Percentiles rank a stretch among this genome's conserved stretches.
These are phyloP conservation scores for Hecatera dysodea DNA, from an alignment of 2,888 invertebrate genomes.

Conservation along the genomic window DNA sequence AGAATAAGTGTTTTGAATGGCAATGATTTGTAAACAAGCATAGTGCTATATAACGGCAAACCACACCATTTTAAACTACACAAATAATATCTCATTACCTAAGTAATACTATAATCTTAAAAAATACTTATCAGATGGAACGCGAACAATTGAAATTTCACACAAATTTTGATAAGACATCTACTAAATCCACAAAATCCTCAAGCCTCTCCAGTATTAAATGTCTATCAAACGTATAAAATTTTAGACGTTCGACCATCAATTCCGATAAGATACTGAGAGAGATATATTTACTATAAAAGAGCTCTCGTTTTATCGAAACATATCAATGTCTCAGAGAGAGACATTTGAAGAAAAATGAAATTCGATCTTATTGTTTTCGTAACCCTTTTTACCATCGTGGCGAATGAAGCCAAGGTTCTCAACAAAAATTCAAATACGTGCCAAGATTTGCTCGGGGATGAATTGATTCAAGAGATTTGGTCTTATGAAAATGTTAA, in stretches of 20 bases:
- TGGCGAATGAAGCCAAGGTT: constrained; percentile 74
- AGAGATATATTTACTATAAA: constrained; percentile 69
- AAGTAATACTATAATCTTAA: constrained; percentile 22
- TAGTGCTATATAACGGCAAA: neutral
- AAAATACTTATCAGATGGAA: constrained; percentile 29
- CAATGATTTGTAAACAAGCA: neutral
- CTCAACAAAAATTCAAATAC: constrained; percentile 72
- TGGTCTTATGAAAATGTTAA: constrained; percentile 88
- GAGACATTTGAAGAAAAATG: constrained; percentile 73
- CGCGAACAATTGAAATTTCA: constrained; percentile 56
- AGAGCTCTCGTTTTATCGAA: constrained; percentile 60
- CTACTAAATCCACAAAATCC: constrained; percentile 55
- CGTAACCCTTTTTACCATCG: constrained; percentile 71
- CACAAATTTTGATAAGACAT: constrained; percentile 65
- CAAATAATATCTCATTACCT: constrained; percentile 25
- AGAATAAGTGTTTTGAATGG: neutral
- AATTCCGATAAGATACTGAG: constrained; percentile 70
- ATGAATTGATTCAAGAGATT: constrained; percentile 91
- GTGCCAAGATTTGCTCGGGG: constrained; percentile 83
- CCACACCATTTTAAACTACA: neutral
- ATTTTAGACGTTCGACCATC: constrained; percentile 66
- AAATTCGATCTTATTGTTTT: constrained; percentile 68
- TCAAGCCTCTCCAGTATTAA: constrained; percentile 62
- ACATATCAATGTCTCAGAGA: constrained; percentile 69
- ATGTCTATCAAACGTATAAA: constrained; percentile 68